These are phyloP conservation scores for Parapristionchus giblindavisi DNA, from an alignment of 2,888 invertebrate genomes.

Conservation along the genomic window DNA sequence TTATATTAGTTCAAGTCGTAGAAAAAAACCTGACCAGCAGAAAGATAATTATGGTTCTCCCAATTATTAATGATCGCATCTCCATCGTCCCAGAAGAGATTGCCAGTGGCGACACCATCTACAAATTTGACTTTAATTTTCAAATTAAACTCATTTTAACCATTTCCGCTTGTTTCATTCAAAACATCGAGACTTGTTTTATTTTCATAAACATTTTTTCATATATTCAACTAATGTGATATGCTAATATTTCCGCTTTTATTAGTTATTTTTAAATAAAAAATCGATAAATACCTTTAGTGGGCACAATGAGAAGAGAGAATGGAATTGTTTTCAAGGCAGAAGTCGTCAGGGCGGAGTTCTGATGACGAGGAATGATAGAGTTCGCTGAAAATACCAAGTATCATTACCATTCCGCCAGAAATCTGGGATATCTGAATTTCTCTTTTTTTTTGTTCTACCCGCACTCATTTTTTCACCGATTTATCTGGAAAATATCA, in stretches of 20 bases:
- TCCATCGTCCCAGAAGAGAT: constrained; percentile 34
- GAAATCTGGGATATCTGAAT: not conserved
- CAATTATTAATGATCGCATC: constrained; percentile 19
- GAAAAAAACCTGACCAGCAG: not conserved
- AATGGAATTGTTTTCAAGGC: not conserved
- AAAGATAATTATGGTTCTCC: constrained; percentile 41
- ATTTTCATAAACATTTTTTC: not conserved
- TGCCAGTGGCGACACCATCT: constrained; percentile 37
- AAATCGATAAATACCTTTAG: not conserved
- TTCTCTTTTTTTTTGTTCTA: no score
- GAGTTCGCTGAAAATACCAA: constrained; percentile 1
- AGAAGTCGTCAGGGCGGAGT: not conserved
- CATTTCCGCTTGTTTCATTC: not conserved
- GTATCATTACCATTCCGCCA: not conserved
- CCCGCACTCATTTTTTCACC: no score
- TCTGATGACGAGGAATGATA: constrained; percentile 30
- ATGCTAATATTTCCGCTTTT: not conserved
- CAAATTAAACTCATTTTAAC: not conserved
- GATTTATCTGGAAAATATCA: no score
- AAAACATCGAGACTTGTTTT: not conserved
- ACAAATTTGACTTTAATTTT: not conserved
- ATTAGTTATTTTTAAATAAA: not conserved
- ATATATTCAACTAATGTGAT: not conserved
- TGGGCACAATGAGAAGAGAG: constrained; percentile 20
- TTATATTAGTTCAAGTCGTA: not conserved